Evolutionary conservation across 92 coral and sea anemone species (phyloP).

Genomic region (Pocillopora meandrina): DNA sequence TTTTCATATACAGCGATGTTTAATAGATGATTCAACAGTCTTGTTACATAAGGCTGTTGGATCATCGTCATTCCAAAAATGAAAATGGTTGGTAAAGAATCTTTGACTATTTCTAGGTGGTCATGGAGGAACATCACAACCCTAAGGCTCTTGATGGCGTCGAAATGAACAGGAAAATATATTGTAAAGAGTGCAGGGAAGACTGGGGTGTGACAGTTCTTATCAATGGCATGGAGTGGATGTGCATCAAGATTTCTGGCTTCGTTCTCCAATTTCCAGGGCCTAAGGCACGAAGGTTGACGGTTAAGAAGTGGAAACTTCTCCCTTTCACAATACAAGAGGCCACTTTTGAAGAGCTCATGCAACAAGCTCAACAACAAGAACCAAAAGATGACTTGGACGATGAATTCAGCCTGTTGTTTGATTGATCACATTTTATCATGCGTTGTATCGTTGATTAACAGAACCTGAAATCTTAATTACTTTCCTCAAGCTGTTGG

Average conservation of each 20-base stretch:
- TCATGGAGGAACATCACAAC: conserved; percentile 11
- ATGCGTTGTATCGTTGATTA: background rate
- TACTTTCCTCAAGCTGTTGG: background rate
- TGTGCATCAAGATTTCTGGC: conserved; percentile 72
- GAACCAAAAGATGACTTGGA: conserved; percentile 13
- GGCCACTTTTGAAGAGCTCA: conserved; percentile 57
- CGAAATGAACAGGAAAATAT: conserved; percentile 59
- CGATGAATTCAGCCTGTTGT: background rate
- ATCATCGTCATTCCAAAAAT: no score
- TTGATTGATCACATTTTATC: background rate
- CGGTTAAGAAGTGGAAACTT: conserved; percentile 76
- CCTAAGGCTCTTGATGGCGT: conserved; percentile 63
- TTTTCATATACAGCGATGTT: no score
- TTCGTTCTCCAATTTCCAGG: conserved; percentile 63
- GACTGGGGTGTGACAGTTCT: conserved; percentile 86
- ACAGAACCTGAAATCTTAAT: background rate
- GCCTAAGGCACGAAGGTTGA: conserved; percentile 1
- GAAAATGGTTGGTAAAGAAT: no score
- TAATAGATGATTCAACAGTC: no score
- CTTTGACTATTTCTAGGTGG: conserved; percentile 14
- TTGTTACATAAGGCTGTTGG: no score
- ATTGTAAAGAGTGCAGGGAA: conserved; percentile 69
- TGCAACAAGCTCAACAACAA: conserved; percentile 7
- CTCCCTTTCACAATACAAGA: conserved; percentile 67
- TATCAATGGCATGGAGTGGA: conserved; percentile 62